Evolutionary conservation across 1,140 invertebrate genomes (phyloP).

Genomic region (Megalopta genalis): DNA sequence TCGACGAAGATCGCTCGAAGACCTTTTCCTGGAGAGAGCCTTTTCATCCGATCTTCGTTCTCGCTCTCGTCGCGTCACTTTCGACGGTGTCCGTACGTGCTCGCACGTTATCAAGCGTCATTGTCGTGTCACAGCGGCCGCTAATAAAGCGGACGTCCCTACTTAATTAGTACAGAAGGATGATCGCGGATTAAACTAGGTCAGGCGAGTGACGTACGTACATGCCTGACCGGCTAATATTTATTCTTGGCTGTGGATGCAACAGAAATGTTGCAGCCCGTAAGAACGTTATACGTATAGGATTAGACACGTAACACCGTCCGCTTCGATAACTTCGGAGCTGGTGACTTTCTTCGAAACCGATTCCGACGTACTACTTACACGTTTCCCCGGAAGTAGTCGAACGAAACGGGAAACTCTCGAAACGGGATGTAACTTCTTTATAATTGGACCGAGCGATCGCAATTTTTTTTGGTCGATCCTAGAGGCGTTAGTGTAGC

Average conservation of each 20-base stretch:
- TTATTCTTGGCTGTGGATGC: constrained; percentile 57
- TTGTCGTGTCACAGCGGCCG: constrained; percentile 11
- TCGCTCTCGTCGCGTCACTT: neutral
- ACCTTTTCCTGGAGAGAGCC: neutral
- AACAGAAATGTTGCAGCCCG: neutral
- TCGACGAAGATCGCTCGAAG: neutral
- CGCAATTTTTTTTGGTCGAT: too few relatives aligned
- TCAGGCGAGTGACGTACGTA: constrained; percentile 62
- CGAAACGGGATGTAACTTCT: too few relatives aligned
- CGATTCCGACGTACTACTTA: too few relatives aligned
- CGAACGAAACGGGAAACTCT: too few relatives aligned
- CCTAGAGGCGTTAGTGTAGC: too few relatives aligned
- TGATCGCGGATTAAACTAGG: constrained; percentile 65
- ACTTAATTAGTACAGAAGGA: constrained; percentile 63
- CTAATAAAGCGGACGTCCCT: constrained; percentile 49
- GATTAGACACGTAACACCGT: too few relatives aligned
- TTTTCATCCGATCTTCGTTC: neutral
- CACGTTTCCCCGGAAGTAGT: too few relatives aligned
- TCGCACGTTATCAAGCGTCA: constrained; percentile 5
- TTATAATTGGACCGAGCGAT: too few relatives aligned
- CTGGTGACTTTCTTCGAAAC: too few relatives aligned
- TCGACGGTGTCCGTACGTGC: neutral
- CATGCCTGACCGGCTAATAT: constrained; percentile 59
- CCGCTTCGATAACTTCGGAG: too few relatives aligned
- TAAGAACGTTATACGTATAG: neutral